Conservation (phyloP, 2,888 invertebrate genomes). For the Agrochola macilenta region DNA sequence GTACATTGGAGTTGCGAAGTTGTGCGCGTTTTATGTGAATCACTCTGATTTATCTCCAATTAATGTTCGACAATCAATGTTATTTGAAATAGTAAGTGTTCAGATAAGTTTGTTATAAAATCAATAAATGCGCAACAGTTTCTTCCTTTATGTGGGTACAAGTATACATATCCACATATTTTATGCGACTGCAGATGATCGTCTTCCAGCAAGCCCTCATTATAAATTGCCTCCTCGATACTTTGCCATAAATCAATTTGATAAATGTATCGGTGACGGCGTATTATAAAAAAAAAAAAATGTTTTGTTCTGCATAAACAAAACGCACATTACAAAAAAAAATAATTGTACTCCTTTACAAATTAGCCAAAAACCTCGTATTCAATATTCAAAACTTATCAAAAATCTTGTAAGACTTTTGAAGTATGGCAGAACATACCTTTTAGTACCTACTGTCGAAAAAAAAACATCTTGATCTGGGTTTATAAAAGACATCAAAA, state of each 20-base stretch:
- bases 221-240: conserved; percentile 50
- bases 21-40: conserved; percentile 46
- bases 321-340: too few relatives aligned
- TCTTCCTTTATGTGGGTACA: neutral
- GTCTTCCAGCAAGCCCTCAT: conserved; percentile 44
- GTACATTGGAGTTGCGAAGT: conserved; percentile 19
- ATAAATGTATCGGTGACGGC: conserved; percentile 56
- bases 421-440: conserved; percentile 24
- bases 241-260: conserved; percentile 59
- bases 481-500: neutral
- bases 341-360: too few relatives aligned
- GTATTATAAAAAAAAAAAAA: conserved; percentile 32
- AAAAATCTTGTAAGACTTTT: neutral
- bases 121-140: neutral
- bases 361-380: too few relatives aligned
- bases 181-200: conserved; percentile 25
- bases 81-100: neutral
- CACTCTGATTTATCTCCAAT: conserved; percentile 9
- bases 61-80: conserved; percentile 20
- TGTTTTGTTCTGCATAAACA: too few relatives aligned
- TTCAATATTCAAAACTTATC: too few relatives aligned
- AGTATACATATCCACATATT: neutral
- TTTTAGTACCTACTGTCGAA: neutral
- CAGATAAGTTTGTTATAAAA: neutral
- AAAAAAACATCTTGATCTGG: neutral